Evolutionary conservation across 1,140 invertebrate species (phyloP).

Genomic region (Cydia fagiglandana): DNA sequence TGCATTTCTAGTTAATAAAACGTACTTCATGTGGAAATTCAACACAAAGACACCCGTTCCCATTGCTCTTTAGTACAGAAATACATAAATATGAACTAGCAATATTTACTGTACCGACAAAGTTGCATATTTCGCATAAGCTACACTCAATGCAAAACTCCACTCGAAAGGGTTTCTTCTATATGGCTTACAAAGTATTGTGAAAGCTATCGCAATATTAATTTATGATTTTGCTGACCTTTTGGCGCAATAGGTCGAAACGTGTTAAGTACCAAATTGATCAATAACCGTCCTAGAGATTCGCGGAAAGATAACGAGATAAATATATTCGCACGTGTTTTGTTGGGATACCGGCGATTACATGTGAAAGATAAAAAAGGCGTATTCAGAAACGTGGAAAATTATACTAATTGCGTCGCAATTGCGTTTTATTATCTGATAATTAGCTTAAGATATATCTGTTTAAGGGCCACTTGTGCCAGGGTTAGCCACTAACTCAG

Average conservation of each 20-base stretch:
- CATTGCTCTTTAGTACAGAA: background rate
- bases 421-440: background rate
- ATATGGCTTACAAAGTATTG: constrained; percentile 34
- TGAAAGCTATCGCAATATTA: constrained; percentile 48
- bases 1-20: too few relatives aligned
- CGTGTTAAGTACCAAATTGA: constrained; percentile 5
- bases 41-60: too few relatives aligned
- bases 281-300: constrained; percentile 22
- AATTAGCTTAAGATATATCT: too few relatives aligned
- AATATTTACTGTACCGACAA: background rate
- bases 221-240: constrained; percentile 52
- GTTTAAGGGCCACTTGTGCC: too few relatives aligned
- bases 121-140: background rate
- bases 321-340: constrained; percentile 21
- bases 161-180: background rate
- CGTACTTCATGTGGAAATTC: too few relatives aligned
- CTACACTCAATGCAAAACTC: background rate
- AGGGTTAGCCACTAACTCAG: too few relatives aligned
- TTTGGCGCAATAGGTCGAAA: constrained; percentile 43
- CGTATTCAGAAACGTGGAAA: background rate
- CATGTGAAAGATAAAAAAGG: constrained; percentile 13
- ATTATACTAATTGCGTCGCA: background rate
- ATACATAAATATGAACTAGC: background rate
- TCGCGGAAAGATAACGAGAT: constrained; percentile 25
- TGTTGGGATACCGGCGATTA: constrained; percentile 24